Base-by-base conservation (phyloP, 2,888 invertebrate genomes). In the Drosophila robusta region DNA sequence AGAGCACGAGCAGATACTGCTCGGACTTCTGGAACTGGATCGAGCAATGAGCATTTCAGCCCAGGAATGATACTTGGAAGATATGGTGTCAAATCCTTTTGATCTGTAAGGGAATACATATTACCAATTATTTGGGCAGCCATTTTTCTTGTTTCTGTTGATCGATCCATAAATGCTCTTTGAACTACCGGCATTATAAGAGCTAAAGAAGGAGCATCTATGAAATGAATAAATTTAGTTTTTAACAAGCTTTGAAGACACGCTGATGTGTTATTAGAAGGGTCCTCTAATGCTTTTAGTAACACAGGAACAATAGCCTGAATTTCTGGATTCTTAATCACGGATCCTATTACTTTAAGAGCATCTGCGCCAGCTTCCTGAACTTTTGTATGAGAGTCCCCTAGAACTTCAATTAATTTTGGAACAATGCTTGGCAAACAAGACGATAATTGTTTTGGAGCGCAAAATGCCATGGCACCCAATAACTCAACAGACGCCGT, bases 111-210 rank as follows among this genome's bases (percentile, higher is more conserved):
- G 1, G 98, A 98, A 93, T 99, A 99, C 98, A 99, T 99, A 93
- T 99, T 99, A 63, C 99, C 99, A 84, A 99, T 99, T 91, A 99
- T 99, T 93, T 99, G 99, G 3, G 99, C 98, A 1, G 99, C 98
- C 98, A 99, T 99, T 93, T 99, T 98, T 85, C 99, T 94, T 0
- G 98, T 99, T 93, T 99, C 99, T 0, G 99, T 99, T 51, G 98
- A 98, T 72, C 99, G 95, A 93, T 99, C 99, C 93, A 98, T 96
- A 93, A 99, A 99, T 9, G 99, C 99, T 78, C 99, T 94, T 92
- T 99, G 97, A 29, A 99, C 98, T 4, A 99, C 99, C 0, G 99
- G 99, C 99, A 99, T 99, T 89, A 99, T 99, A 55, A 99, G 94
- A 64, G 99, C 99, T 22, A 99, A 94, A 0, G 99, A 99, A 0